A percentile compares a stretch with the other conserved stretches of the same genome.
phyloP scores from a whole-genome alignment of 2,797 vertebrate species.

The Galaxias olidus region DNA sequence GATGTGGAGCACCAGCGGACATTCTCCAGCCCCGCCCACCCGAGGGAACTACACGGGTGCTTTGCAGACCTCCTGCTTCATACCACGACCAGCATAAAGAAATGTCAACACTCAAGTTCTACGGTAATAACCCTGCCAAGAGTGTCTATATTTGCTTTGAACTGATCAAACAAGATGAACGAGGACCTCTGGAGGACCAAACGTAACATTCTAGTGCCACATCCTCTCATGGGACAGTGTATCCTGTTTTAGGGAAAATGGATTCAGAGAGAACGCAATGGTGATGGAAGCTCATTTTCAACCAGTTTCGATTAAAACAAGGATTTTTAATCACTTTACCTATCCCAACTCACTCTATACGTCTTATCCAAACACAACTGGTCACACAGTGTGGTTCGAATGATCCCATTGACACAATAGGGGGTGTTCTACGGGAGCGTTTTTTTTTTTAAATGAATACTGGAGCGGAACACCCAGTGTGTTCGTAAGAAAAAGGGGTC shows the following conservation, averaged over 20 bases:
- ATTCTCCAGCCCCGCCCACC: not conserved
- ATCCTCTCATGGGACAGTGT: not conserved
- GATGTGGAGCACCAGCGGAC: constrained; percentile 1
- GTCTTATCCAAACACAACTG: not conserved
- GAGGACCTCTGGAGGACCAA: not conserved
- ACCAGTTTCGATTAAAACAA: no score
- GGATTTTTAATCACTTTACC: no score
- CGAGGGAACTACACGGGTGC: no score
- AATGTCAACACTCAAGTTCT: no score
- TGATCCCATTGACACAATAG: not conserved
- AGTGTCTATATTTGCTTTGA: not conserved
- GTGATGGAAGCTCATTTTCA: no score
- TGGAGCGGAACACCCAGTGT: not conserved
- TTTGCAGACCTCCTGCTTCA: no score
- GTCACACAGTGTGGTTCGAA: not conserved
- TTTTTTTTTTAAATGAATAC: not conserved
- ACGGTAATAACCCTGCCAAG: no score
- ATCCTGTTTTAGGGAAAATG: not conserved
- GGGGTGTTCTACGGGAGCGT: not conserved
- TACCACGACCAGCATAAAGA: no score
- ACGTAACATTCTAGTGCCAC: not conserved
- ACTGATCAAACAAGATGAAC: not conserved
- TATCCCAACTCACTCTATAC: no score
- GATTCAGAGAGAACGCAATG: no score
- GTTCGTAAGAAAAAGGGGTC: constrained; percentile 1